A percentile compares a stretch with the other conserved stretches of the same genome.
Evolutionary conservation across 1,140 invertebrate genomes (phyloP).

Genomic region (Sycophaga agraensis): DNA sequence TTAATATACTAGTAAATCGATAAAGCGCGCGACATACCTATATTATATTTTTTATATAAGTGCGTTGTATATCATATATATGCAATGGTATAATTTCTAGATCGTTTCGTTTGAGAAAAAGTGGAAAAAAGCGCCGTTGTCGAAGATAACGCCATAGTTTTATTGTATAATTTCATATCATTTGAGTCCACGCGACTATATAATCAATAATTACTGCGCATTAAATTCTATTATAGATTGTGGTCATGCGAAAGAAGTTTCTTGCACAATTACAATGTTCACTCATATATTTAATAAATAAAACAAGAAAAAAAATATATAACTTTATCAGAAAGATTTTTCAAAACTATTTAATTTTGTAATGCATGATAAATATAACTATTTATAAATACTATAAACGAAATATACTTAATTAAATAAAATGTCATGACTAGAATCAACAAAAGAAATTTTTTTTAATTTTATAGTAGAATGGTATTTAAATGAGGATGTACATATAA

Average conservation of each 20-base stretch:
- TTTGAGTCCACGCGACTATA: no score
- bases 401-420: neutral
- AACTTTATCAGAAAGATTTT: no score
- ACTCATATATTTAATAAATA: no score
- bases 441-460: neutral
- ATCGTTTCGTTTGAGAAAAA: slow-evolving; percentile 8
- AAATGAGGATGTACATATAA: no score
- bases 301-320: no score
- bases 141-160: neutral
- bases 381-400: neutral
- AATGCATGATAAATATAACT: neutral
- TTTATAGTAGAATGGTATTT: no score
- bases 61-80: slow-evolving; percentile 6
- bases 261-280: no score
- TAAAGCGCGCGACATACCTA: neutral
- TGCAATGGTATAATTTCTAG: neutral
- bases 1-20: neutral
- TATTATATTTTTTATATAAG: neutral
- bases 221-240: no score
- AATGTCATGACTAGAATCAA: neutral
- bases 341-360: neutral
- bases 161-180: no score
- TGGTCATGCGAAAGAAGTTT: no score
- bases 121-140: neutral
- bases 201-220: no score